phyloP scores from a whole-genome alignment of 2,113 vertebrate species.

The Chionodraco myersi region DNA sequence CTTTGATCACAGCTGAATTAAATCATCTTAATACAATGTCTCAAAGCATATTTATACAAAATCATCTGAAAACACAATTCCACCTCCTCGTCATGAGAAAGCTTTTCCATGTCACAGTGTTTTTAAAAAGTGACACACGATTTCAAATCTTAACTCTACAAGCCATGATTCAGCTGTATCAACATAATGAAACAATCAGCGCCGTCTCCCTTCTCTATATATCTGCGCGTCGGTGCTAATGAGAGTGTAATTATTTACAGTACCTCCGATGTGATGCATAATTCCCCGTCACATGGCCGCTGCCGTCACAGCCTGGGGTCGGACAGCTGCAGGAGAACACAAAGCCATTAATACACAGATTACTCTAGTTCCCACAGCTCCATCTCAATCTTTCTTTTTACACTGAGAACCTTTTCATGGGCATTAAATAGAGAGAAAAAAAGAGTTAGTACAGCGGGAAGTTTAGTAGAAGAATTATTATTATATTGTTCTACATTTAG shows the following conservation, averaged over 20 bases:
- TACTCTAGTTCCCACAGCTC: slow-evolving; percentile 60
- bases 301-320: slow-evolving; percentile 88
- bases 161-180: slow-evolving; percentile 34
- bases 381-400: slow-evolving; percentile 52
- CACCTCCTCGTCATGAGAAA: slow-evolving; percentile 24
- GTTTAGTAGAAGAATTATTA: slow-evolving; percentile 78
- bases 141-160: slow-evolving; percentile 15
- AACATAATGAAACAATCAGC: slow-evolving; percentile 60
- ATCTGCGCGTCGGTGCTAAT: slow-evolving; percentile 52
- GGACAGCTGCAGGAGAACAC: slow-evolving; percentile 84
- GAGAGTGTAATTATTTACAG: slow-evolving; percentile 72
- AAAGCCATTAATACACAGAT: slow-evolving; percentile 71
- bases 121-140: slow-evolving; percentile 26
- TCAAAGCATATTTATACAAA: slow-evolving; percentile 66
- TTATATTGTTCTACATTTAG: slow-evolving; percentile 35
- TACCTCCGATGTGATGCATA: slow-evolving; percentile 89
- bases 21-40: slow-evolving; percentile 72
- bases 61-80: slow-evolving; percentile 57
- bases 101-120: slow-evolving; percentile 36
- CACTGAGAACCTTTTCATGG: slow-evolving; percentile 55
- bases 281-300: slow-evolving; percentile 88
- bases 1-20: slow-evolving; percentile 78
- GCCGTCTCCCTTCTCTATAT: slow-evolving; percentile 50
- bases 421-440: slow-evolving; percentile 42
- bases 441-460: slow-evolving; percentile 84